Conservation (phyloP, 2,113 vertebrate species). For the Oncorhynchus mykiss region DNA sequence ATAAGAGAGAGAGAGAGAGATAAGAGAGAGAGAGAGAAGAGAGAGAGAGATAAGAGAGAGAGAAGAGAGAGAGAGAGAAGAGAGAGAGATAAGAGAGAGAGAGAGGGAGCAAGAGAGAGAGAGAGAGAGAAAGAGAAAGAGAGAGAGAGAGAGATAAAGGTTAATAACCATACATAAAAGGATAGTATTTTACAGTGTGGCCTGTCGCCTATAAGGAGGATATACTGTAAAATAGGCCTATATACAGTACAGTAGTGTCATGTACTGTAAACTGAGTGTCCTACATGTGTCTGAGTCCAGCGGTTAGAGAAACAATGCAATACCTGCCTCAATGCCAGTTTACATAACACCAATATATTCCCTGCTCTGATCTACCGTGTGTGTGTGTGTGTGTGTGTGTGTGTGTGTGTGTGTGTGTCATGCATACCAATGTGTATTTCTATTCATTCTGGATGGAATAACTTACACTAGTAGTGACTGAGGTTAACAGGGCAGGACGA, state of each 20-base stretch:
- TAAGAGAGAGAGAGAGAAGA: neutral
- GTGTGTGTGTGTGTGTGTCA: neutral
- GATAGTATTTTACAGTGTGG: too few species aligned
- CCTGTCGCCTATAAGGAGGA: too few species aligned
- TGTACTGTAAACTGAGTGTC: too few species aligned
- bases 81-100: neutral
- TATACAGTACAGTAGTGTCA: too few species aligned
- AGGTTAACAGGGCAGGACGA: too few species aligned
- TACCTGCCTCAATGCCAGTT: constrained; percentile 55
- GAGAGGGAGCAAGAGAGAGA: too few species aligned
- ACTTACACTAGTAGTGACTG: too few species aligned
- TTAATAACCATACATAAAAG: too few species aligned
- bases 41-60: neutral
- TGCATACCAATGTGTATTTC: too few species aligned
- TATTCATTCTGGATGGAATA: too few species aligned
- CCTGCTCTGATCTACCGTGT: constrained; percentile 6
- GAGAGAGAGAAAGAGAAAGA: neutral
- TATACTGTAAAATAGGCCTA: too few species aligned
- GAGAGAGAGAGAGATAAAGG: too few species aligned
- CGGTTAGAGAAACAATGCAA: constrained; percentile 63
- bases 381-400: constrained; percentile 1
- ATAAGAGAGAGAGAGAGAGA: neutral
- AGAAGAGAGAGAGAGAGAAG: neutral
- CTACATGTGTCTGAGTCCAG: neutral
- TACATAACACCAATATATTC: constrained; percentile 42